phyloP scores from a whole-genome alignment of 2,797 vertebrate genomes.

The Crypturellus tataupa region DNA sequence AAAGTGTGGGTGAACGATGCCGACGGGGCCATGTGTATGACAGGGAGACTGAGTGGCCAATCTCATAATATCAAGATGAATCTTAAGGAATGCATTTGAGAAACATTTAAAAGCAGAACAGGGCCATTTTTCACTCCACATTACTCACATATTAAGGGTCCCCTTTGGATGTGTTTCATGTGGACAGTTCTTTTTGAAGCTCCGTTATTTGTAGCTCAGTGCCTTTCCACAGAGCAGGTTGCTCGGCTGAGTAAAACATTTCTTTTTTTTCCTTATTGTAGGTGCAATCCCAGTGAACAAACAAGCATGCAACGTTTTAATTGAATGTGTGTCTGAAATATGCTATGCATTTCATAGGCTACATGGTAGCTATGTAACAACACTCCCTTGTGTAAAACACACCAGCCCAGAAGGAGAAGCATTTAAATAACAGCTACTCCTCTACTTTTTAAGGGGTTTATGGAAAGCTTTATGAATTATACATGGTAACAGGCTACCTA shows the following conservation, averaged over 20 bases:
- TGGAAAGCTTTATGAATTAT: background rate
- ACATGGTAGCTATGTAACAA: background rate
- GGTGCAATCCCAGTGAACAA: background rate
- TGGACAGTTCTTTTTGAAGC: background rate
- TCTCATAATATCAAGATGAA: background rate
- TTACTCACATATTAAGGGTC: background rate
- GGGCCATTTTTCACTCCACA: background rate
- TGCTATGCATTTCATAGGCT: background rate
- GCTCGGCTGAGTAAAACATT: background rate
- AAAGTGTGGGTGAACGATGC: background rate
- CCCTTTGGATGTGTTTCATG: background rate
- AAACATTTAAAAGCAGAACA: background rate
- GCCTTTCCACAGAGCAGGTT: background rate
- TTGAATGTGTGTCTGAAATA: background rate
- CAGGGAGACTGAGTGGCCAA: background rate
- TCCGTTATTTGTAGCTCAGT: background rate
- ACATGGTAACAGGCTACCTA: background rate
- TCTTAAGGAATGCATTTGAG: background rate
- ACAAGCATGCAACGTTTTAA: background rate
- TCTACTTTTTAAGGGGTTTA: background rate
- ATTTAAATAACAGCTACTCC: background rate
- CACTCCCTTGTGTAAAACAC: background rate
- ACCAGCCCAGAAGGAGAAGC: background rate
- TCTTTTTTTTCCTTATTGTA: background rate
- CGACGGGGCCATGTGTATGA: accelerated